Base-by-base conservation (phyloP, 2,113 vertebrate genomes). In the Sinosuthora webbiana region DNA sequence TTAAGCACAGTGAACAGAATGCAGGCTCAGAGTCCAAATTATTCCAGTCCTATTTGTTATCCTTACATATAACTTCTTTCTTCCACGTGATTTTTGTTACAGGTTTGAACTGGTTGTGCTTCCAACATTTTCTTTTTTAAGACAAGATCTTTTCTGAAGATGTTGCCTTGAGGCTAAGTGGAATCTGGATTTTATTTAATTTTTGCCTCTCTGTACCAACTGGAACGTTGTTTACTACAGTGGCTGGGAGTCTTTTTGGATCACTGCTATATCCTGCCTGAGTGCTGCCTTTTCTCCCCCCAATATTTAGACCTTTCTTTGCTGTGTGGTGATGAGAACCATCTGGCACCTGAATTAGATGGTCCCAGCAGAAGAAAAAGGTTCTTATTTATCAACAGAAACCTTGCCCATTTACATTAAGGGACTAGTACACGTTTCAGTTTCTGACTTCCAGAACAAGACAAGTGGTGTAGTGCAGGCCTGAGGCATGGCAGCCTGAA, bases 371-470 rank as follows among this genome's bases (percentile, higher is more conserved):
- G 53, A 89, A 81, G 42, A 42, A 76, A 82, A 75, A 78, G 5
- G 5, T 79, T 67, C 35, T 84, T 18, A 20, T 85, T 90, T 63
- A n/a, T 53, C 19, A 31, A 30, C 57, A 19, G 28, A 70, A 82
- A 24, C 5, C 15, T 39, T 42, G 20, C 9, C 20, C 30, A 10
- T 74, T 68, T 75, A 14, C 0, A 15, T 10, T 31, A 45, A 50
- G 28, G 30, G 10, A 39, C 39, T 75, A 17, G 21, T 13, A 6
- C 23, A 52, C 0, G 0, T 52, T 55, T 74, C 39, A n/a, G 15
- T 50, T 74, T 63, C 41, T 71, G 33, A 78, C 60, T 94, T 87
- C 37, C 47, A 67, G 74, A 92, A 45, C 18, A 45, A 44, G 12
- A 4, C 14, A 13, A 56, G 22, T 31, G 42, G 10, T 9, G 15